Conservation (phyloP, 2,113 vertebrate genomes). For the Lagopus muta region DNA sequence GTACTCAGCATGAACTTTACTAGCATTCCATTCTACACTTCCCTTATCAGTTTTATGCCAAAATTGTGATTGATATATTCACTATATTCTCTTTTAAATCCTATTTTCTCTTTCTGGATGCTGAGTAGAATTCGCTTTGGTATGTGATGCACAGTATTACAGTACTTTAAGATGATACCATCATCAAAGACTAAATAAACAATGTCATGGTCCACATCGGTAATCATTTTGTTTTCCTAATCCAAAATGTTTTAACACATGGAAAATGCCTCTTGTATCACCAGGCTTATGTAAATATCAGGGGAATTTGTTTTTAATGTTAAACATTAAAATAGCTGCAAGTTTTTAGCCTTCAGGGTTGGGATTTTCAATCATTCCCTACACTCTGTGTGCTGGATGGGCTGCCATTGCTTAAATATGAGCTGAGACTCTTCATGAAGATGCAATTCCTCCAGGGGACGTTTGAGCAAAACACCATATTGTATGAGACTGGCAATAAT, state of each 20-base stretch:
- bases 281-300: not conserved
- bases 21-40: not conserved
- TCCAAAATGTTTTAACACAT: not conserved
- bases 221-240: not conserved
- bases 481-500: not conserved
- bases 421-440: not conserved
- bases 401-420: not conserved
- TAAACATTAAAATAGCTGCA: not conserved
- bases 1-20: not conserved
- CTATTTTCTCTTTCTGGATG: not conserved
- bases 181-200: not conserved
- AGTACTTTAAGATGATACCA: fast-evolving
- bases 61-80: not conserved
- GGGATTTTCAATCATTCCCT: not conserved
- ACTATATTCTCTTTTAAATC: not conserved
- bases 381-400: not conserved
- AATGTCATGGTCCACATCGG: fast-evolving
- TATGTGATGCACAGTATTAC: not conserved
- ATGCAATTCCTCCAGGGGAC: fast-evolving
- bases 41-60: not conserved
- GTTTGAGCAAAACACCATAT: not conserved
- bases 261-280: not conserved
- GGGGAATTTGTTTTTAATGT: not conserved
- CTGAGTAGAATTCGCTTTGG: not conserved
- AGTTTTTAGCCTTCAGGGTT: not conserved